Evolutionary conservation across 2,888 invertebrate species (phyloP), one percentile per base, ranked within the genome.

Genomic region (Nineta flava): DNA sequence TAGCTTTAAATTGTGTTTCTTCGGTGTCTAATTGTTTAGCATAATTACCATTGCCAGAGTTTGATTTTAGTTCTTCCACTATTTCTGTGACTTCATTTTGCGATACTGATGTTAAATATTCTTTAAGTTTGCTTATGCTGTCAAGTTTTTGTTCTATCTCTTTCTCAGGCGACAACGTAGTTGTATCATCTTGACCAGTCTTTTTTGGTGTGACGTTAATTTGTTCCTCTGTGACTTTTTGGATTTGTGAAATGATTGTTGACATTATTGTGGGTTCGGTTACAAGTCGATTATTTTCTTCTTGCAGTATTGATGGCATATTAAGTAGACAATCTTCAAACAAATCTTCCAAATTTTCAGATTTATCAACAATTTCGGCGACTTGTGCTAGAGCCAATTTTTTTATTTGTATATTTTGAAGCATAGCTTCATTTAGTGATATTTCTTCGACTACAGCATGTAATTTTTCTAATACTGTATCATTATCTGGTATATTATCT

Each of bases 41-140:
- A 56, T 15, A 15, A 56, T 54, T 43, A 55, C 46, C 17, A 59
- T 12, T 52, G 55, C 51, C 15, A 54, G 52, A 50, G 56, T 56
- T 43, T 51, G 46, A 38, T 47, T 9, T 17, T 50, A 49, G 10
- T 41, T 13, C 12, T 49, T 48, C 50, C 54, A 43, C 2, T 52
- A 49, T 46, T 50, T 53, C 19, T 46, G 46, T 9, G 31, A 13
- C 13, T 40, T 42, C 12, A 26, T 38, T 45, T 31, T 47, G 7
- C 4, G 47, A 44, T 35, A 46, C 43, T n/a, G 38, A n/a, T 12
- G 51, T 32, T n/a, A 48, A 15, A 26, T 48, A 45, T 35, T 51
- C 31, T 13, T 51, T 43, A 16, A 26, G 26, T 26, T 26, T 26
- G 6, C 4, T 7, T 7, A 26, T 26, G 26, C 47, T 41, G 45